Base-by-base conservation (phyloP, 2,797 vertebrate genomes). In the Chaunax sp. region DNA sequence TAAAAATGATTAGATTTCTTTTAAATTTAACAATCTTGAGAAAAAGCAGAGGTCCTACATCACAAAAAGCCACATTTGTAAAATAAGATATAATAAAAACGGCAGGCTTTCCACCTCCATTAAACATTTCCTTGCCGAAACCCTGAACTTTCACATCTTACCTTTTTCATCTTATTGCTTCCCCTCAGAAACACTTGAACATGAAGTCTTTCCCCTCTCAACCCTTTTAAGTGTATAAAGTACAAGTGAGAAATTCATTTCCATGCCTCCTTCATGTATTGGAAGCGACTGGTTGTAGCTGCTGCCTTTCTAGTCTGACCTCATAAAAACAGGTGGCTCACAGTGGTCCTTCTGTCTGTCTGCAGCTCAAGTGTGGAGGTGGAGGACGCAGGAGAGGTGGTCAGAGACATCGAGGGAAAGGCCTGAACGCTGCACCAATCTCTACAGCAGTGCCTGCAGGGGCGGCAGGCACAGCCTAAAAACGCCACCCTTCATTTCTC, bases 341-440 rank as follows among this genome's bases (percentile, higher is more conserved):
- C 61, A 18, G 28, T 6, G 10, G 16, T 46, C 20, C 50, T 28
- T 12, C 8, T 22, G 20, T 79, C 14, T 61, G 2, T 71, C 47
- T n/a, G 15, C 84, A 94, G 93, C 83, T 90, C 51, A 93, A 91
- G 80, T 81, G 87, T 0, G 91, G 90, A 7, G 90, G 87, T 0
- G 91, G 90, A 7, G 90, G 92, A 6, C 89, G 92, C 16, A 78
- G 92, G 47, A 78, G 93, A 84, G 92, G 93, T 0, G 92, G 93
- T 16, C 92, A 94, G 65, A 82, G 92, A 55, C 92, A 94, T 72
- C 73, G 89, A 88, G 90, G 88, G 70, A 93, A 92, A 73, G 78
- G 83, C 20, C 38, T 86, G 56, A 92, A 77, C 14, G 22, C 73
- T 1, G 38, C 78, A 0, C 2, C 60, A 0, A 45, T 80, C 41